phyloP scores from a whole-genome alignment of 2,113 vertebrate genomes.

The Alaudala cheleensis region DNA sequence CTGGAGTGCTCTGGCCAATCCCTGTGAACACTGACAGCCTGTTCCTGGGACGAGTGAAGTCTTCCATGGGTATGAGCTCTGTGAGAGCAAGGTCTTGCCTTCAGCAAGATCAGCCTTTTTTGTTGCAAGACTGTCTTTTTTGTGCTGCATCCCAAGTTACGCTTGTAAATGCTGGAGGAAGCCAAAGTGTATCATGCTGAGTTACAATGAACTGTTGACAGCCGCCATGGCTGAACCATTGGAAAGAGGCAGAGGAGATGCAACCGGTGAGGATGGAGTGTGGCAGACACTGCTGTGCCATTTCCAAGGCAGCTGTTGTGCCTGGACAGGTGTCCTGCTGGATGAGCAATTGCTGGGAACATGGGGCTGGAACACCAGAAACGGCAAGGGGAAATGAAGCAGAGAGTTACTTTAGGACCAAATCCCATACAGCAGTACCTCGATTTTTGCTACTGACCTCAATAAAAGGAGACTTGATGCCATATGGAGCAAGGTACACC shows the following conservation, averaged over 20 bases:
- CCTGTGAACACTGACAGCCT: not conserved
- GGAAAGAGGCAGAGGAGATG: not conserved
- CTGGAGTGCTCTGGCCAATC: not conserved
- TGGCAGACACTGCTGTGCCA: not conserved
- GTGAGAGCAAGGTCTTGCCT: not conserved
- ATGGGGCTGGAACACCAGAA: not conserved
- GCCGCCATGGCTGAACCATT: fast-evolving
- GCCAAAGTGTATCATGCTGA: fast-evolving
- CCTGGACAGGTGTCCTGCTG: not conserved
- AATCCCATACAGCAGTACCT: not conserved
- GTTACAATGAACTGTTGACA: not conserved
- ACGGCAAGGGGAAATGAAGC: not conserved
- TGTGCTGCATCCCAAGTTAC: not conserved
- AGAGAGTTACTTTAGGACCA: not conserved
- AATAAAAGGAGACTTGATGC: not conserved
- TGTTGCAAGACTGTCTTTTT: not conserved
- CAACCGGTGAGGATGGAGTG: fast-evolving
- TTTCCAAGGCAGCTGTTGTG: not conserved
- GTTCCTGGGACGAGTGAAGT: fast-evolving
- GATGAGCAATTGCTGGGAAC: not conserved
- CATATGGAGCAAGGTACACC: not conserved
- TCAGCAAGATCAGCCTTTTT: not conserved
- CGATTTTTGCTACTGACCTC: not conserved
- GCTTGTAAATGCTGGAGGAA: not conserved
- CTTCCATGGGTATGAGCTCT: not conserved